These are phyloP conservation scores for Podotricha telesiphe DNA, from an alignment of 2,888 invertebrate species.

Conservation along the genomic window DNA sequence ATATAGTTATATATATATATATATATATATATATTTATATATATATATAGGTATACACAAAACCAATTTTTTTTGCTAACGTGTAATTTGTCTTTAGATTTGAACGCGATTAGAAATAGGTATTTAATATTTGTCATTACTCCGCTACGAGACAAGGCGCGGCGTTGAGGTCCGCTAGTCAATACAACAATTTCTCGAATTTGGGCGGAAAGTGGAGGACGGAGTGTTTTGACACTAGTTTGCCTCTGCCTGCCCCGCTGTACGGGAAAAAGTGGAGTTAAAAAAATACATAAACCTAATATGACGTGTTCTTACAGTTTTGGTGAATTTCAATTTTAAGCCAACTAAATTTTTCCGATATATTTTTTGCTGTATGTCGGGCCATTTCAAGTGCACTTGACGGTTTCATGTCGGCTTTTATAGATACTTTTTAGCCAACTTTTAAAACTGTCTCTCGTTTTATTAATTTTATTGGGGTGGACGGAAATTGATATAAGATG, in stretches of 20 bases:
- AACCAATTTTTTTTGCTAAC: too few species aligned
- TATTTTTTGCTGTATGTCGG: constrained; percentile 1
- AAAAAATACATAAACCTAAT: too few species aligned
- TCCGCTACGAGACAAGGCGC: not conserved
- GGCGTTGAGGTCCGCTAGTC: not conserved
- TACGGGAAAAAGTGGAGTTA: too few species aligned
- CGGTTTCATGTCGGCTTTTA: constrained; percentile 22
- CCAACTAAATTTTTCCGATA: constrained; percentile 1
- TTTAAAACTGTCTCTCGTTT: not conserved
- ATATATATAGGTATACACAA: too few species aligned
- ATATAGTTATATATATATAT: too few species aligned
- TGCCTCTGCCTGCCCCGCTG: too few species aligned
- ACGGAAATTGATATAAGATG: not conserved
- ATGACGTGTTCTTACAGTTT: not conserved
- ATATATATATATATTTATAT: too few species aligned
- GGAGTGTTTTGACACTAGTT: not conserved
- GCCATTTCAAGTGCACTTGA: constrained; percentile 20
- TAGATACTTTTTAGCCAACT: not conserved
- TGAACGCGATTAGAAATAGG: too few species aligned
- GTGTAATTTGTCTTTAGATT: too few species aligned
- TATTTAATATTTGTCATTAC: too few species aligned
- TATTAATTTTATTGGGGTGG: not conserved
- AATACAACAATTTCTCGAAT: not conserved
- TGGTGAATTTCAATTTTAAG: not conserved
- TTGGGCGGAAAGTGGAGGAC: not conserved